These are phyloP conservation scores for Macrotis lagotis DNA, from an alignment of 2,113 vertebrate genomes.

Conservation along the genomic window DNA sequence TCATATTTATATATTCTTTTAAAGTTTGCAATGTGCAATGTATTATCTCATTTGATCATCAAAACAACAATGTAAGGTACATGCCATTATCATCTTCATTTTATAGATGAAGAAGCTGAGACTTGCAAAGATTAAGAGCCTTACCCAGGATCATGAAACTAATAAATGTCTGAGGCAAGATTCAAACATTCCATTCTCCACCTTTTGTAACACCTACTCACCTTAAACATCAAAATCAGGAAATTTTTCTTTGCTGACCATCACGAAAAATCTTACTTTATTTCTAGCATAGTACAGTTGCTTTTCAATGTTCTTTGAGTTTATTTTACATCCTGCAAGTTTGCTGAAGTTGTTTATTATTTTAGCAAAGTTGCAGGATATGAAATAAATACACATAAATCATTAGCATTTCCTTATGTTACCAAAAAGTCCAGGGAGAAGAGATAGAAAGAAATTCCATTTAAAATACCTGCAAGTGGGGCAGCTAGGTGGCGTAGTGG, in stretches of 20 bases:
- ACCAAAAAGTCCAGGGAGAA: not conserved
- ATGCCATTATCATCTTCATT: not conserved
- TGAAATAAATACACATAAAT: not conserved
- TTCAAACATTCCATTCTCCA: not conserved
- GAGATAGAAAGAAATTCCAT: not conserved
- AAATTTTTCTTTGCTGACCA: rapidly evolving
- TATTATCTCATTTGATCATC: not conserved
- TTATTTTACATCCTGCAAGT: not conserved
- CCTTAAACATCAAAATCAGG: conserved; percentile 35
- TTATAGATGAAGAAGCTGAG: not conserved
- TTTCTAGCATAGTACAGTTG: not conserved
- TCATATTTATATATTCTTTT: not conserved
- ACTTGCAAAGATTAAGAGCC: not conserved
- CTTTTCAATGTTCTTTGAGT: not conserved
- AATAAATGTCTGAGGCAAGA: not conserved
- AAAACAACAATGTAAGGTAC: not conserved
- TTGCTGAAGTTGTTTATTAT: not conserved
- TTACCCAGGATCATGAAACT: not conserved
- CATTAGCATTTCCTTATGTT: not conserved
- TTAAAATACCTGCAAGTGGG: not conserved
- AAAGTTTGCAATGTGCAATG: not conserved
- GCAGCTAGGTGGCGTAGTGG: no score
- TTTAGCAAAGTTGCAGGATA: not conserved
- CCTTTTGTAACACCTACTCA: not conserved
- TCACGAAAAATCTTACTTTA: conserved; percentile 27